phyloP scores from a whole-genome alignment of 2,888 invertebrate species.

The Tribolium freemani region DNA sequence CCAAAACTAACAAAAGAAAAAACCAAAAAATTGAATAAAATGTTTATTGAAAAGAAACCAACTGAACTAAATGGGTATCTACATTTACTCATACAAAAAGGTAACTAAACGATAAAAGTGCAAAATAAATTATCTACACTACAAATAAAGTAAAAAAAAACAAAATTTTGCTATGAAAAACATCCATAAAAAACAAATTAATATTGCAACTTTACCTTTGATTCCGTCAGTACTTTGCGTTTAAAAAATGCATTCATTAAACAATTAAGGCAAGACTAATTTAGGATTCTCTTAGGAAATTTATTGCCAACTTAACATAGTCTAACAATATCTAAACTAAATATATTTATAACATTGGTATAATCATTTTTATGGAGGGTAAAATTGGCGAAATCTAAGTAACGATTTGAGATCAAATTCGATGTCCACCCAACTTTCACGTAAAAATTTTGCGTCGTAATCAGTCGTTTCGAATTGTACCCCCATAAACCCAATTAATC shows the following conservation, averaged over 20 bases:
- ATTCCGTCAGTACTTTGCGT: constrained; percentile 45
- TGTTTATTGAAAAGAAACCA: constrained; percentile 40
- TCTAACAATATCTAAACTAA: constrained; percentile 38
- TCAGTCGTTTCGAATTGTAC: constrained; percentile 20
- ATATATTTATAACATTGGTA: constrained; percentile 42
- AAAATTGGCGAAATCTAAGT: constrained; percentile 15
- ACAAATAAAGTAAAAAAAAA: constrained; percentile 55
- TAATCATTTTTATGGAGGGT: constrained; percentile 35
- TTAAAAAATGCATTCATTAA: constrained; percentile 21
- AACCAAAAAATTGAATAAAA: constrained; percentile 37
- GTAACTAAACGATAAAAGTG: constrained; percentile 58
- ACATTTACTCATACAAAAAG: constrained; percentile 55
- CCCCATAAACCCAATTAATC: constrained; percentile 31
- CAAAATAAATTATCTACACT: constrained; percentile 60
- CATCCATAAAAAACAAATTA: constrained; percentile 34
- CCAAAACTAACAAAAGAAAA: constrained; percentile 30
- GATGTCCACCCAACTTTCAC: neutral
- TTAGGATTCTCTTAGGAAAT: constrained; percentile 46
- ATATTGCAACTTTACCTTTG: constrained; percentile 58
- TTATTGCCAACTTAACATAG: constrained; percentile 54
- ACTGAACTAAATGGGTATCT: constrained; percentile 46
- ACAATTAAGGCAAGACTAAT: constrained; percentile 53
- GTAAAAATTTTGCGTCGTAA: neutral
- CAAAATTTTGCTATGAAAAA: constrained; percentile 48
- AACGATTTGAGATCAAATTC: constrained; percentile 30